Conservation (phyloP, 2,797 vertebrate genomes). For the Chloroceryle amazona region DNA sequence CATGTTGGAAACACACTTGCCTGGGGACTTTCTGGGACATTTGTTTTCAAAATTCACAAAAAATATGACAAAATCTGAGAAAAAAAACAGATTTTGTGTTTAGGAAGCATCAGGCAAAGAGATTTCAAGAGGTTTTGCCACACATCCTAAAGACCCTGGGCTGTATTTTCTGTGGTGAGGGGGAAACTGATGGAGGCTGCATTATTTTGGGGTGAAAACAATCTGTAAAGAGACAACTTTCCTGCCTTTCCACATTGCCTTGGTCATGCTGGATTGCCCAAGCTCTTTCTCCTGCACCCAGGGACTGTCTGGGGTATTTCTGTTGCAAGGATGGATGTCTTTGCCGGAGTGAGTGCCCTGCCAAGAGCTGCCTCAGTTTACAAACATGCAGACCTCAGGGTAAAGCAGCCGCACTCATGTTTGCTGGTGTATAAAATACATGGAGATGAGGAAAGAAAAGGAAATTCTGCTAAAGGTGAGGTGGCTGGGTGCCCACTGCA, state of each 20-base stretch:
- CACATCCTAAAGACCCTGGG: not conserved
- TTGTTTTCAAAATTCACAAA: not conserved
- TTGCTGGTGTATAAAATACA: not conserved
- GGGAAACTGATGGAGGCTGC: not conserved
- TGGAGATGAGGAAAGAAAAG: not conserved
- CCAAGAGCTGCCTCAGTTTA: not conserved
- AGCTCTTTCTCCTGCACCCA: not conserved
- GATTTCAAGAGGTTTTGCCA: not conserved
- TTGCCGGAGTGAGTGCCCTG: not conserved
- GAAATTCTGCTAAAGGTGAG: not conserved
- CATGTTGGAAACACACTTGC: not conserved
- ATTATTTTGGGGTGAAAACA: not conserved
- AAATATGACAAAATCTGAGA: not conserved
- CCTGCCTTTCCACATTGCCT: not conserved
- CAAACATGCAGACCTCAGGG: fast-evolving
- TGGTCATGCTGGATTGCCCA: not conserved
- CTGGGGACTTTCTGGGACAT: not conserved
- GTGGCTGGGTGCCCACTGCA: not conserved
- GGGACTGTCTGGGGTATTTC: fast-evolving
- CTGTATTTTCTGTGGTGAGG: not conserved
- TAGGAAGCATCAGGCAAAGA: not conserved
- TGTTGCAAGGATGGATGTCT: not conserved
- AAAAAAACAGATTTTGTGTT: not conserved
- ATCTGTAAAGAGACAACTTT: not conserved
- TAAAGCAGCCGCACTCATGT: not conserved